These are phyloP conservation scores for Ostrea edulis DNA, from an alignment of 1,140 invertebrate genomes.

Conservation along the genomic window DNA sequence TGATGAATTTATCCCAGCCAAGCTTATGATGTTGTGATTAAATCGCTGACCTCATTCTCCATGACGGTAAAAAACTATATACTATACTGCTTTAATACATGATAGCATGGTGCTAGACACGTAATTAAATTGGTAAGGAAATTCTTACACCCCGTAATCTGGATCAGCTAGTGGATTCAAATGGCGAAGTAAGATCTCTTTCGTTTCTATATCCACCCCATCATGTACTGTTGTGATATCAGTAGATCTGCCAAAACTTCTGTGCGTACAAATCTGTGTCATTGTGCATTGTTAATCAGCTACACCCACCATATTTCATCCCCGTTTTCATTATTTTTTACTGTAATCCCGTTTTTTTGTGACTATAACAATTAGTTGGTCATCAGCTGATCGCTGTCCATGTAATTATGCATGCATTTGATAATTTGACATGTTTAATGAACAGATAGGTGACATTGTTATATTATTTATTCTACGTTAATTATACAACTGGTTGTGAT, in stretches of 20 bases:
- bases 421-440: not conserved
- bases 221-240: not conserved
- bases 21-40: conserved; percentile 16
- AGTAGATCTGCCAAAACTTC: conserved; percentile 28
- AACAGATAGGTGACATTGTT: not conserved
- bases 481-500: conserved; percentile 34
- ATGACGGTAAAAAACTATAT: not conserved
- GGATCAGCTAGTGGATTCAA: not conserved
- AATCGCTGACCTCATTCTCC: not conserved
- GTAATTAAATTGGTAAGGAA: not conserved
- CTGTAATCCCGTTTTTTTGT: not conserved
- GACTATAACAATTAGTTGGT: not conserved
- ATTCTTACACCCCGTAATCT: not conserved
- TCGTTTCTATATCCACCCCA: not conserved
- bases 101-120: conserved; percentile 22
- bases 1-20: conserved; percentile 7
- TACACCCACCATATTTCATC: conserved; percentile 6
- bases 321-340: no score
- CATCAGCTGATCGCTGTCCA: not conserved
- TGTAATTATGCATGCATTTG: conserved; percentile 6
- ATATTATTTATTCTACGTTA: conserved; percentile 32
- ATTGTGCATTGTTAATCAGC: not conserved
- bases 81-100: conserved; percentile 2
- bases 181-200: not conserved
- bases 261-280: not conserved